Evolutionary conservation across 2,797 vertebrate genomes (phyloP).

Genomic region (Petrocephalus sullivani): DNA sequence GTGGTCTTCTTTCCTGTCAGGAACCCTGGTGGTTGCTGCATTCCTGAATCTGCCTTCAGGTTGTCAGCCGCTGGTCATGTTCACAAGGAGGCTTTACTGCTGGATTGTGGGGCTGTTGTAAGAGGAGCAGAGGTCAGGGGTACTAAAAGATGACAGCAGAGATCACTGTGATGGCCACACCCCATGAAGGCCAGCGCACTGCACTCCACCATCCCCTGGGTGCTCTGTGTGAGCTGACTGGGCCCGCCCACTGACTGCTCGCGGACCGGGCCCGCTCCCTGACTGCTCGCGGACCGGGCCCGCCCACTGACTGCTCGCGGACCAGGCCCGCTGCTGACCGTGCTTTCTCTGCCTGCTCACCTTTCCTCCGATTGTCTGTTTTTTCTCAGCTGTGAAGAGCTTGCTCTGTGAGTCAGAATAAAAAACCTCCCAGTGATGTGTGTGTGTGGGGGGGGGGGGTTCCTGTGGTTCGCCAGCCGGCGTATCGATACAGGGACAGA

Average conservation of each 20-base stretch:
- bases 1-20: background rate
- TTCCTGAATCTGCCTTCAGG: background rate
- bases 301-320: no score
- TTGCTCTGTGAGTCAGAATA: background rate
- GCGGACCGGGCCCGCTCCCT: no score
- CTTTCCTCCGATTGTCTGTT: background rate
- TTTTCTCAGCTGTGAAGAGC: background rate
- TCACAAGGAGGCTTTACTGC: background rate
- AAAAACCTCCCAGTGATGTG: background rate
- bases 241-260: background rate
- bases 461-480: background rate
- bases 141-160: background rate
- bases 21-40: background rate
- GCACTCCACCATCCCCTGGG: background rate
- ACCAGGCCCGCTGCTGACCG: background rate
- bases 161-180: background rate
- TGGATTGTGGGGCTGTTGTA: background rate
- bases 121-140: background rate
- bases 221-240: background rate
- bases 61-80: background rate
- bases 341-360: background rate
- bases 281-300: no score
- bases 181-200: background rate
- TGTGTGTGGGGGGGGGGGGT: background rate
- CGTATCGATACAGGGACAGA: background rate